Percentiles rank a stretch among this genome's conserved stretches.
Evolutionary conservation across 2,113 vertebrate species (phyloP).

Genomic region (Brachyhypopomus gauderio): DNA sequence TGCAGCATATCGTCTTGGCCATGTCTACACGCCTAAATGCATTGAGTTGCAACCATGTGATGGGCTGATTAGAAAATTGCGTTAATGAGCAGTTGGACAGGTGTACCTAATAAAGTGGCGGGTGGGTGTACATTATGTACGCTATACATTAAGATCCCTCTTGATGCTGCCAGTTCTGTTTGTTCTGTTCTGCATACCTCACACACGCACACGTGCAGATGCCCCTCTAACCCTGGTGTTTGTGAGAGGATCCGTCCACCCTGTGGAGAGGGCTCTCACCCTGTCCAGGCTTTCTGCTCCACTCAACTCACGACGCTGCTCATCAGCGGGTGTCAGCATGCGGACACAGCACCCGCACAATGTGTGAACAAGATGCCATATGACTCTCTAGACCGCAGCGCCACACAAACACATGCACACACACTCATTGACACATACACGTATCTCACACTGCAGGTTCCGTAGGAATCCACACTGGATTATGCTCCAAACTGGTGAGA

Average conservation of each 20-base stretch:
- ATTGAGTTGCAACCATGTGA: too few relatives aligned
- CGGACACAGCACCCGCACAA: constrained; percentile 10
- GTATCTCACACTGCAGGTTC: constrained; percentile 3
- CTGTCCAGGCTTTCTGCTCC: constrained; percentile 33
- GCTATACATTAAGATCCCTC: too few relatives aligned
- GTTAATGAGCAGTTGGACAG: too few relatives aligned
- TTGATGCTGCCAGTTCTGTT: neutral
- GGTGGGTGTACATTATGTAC: too few relatives aligned
- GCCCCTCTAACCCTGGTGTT: neutral
- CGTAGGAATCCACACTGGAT: neutral
- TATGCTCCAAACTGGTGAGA: neutral
- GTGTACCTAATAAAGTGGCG: too few relatives aligned
- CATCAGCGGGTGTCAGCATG: neutral
- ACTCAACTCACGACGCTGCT: neutral
- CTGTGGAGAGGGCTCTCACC: neutral
- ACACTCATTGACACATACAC: constrained; percentile 13
- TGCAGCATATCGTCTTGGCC: too few relatives aligned
- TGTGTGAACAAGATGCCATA: constrained; percentile 36
- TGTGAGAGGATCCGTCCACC: neutral
- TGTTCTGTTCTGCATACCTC: constrained; percentile 16
- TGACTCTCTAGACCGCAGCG: constrained; percentile 26
- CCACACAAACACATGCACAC: constrained; percentile 9
- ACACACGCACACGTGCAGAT: constrained; percentile 14
- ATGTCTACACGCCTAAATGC: too few relatives aligned
- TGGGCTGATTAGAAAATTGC: too few relatives aligned